Evolutionary conservation across 2,888 invertebrate genomes (phyloP).

Genomic region (Dendrolimus pini): DNA sequence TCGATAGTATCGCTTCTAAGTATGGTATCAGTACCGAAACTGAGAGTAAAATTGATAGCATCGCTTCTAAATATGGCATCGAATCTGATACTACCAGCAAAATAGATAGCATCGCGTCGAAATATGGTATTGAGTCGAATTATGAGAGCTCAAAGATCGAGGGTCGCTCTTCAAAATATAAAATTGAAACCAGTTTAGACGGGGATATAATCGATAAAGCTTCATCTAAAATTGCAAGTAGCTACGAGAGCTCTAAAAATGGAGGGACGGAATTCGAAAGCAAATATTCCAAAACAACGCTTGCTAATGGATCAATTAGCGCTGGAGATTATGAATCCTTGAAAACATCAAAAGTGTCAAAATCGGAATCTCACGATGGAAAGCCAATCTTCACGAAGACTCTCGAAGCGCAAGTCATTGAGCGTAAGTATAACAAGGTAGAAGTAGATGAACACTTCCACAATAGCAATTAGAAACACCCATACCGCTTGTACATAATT

Average conservation of each 20-base stretch:
- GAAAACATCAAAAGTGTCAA: constrained; percentile 27
- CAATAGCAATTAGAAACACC: constrained; percentile 44
- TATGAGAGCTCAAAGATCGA: constrained; percentile 24
- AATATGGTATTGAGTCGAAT: constrained; percentile 21
- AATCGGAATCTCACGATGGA: constrained; percentile 65
- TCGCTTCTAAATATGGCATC: constrained; percentile 19
- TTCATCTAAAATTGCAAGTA: constrained; percentile 43
- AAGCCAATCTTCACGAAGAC: constrained; percentile 85
- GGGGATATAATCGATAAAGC: constrained; percentile 39
- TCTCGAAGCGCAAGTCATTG: constrained; percentile 84
- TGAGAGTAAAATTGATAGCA: constrained; percentile 24
- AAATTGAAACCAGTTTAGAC: constrained; percentile 35
- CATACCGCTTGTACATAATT: constrained; percentile 71
- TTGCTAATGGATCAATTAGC: constrained; percentile 50
- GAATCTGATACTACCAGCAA: constrained; percentile 26
- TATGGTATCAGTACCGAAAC: constrained; percentile 22
- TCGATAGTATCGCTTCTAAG: constrained; percentile 17
- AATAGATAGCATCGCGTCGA: constrained; percentile 31
- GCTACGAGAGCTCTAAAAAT: constrained; percentile 42
- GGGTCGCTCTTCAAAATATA: constrained; percentile 30
- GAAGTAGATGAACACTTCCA: constrained; percentile 19
- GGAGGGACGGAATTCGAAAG: constrained; percentile 45
- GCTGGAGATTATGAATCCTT: constrained; percentile 36
- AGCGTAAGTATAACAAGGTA: constrained; percentile 80
- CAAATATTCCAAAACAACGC: constrained; percentile 43